Conservation (phyloP, 2,113 vertebrate genomes). For the Zeus faber region DNA sequence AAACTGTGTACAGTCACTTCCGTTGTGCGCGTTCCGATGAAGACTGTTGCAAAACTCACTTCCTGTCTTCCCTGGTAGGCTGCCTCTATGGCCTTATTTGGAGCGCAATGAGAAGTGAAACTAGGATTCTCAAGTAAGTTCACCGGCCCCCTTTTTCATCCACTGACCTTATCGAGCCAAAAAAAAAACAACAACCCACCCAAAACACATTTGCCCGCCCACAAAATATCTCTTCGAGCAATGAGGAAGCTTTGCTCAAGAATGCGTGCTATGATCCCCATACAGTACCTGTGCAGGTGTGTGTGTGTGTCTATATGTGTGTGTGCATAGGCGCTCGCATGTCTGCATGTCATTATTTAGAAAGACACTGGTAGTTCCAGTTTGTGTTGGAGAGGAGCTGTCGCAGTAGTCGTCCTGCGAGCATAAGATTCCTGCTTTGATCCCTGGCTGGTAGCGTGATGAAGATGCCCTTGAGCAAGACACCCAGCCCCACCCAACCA, state of each 20-base stretch:
- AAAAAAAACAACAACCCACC: slow-evolving; percentile 32
- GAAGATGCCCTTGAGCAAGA: too few species aligned
- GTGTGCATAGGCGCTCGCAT: neutral
- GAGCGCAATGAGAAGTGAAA: slow-evolving; percentile 49
- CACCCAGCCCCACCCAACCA: too few species aligned
- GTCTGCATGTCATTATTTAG: too few species aligned
- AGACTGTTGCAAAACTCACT: slow-evolving; percentile 29
- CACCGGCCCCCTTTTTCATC: slow-evolving; percentile 49
- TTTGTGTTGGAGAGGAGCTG: too few species aligned
- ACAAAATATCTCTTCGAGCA: neutral
- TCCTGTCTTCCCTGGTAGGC: slow-evolving; percentile 44
- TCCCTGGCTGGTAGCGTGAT: too few species aligned
- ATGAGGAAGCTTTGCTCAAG: neutral
- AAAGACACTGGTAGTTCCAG: too few species aligned
- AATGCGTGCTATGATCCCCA: neutral
- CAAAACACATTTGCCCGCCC: slow-evolving; percentile 13
- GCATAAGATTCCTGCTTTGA: too few species aligned
- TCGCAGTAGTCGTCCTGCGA: too few species aligned
- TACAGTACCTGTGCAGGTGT: neutral
- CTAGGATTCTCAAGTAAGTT: slow-evolving; percentile 51
- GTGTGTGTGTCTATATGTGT: neutral
- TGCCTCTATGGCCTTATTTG: slow-evolving; percentile 63
- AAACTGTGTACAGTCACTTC: slow-evolving; percentile 43
- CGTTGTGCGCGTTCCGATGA: slow-evolving; percentile 29
- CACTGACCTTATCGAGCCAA: slow-evolving; percentile 60